A percentile compares a stretch with the other conserved stretches of the same genome.
Conservation (phyloP, 1,140 invertebrate species). For the Eupeodes corollae region DNA sequence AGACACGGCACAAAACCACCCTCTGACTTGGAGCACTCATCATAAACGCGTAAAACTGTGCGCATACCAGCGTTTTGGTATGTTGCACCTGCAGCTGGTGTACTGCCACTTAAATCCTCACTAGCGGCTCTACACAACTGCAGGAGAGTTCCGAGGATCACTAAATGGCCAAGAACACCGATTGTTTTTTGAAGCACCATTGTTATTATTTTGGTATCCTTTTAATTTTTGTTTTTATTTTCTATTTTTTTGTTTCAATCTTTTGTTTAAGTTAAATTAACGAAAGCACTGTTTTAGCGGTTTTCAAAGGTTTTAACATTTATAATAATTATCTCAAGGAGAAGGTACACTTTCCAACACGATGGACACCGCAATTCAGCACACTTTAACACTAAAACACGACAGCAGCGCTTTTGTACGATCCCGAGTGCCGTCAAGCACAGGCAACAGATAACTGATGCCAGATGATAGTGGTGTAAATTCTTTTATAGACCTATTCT, state of each 20-base stretch:
- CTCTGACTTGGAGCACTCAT: slow-evolving; percentile 47
- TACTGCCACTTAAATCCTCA: slow-evolving; percentile 20
- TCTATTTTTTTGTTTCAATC: too few species aligned
- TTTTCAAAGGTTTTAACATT: too few species aligned
- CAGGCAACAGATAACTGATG: neutral
- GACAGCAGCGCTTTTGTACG: neutral
- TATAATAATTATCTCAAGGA: too few species aligned
- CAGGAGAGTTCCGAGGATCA: slow-evolving; percentile 15
- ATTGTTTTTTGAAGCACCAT: neutral
- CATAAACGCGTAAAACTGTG: slow-evolving; percentile 46
- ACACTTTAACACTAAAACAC: neutral
- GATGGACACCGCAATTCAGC: neutral
- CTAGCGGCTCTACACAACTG: slow-evolving; percentile 2
- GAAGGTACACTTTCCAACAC: too few species aligned
- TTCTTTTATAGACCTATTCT: slow-evolving; percentile 1
- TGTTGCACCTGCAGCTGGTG: too few species aligned
- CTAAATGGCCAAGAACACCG: slow-evolving; percentile 10
- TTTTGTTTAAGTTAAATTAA: too few species aligned
- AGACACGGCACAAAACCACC: slow-evolving; percentile 55
- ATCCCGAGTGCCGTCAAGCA: neutral
- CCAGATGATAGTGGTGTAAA: neutral
- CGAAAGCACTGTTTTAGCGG: too few species aligned
- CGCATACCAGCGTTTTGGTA: slow-evolving; percentile 39
- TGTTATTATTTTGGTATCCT: neutral
- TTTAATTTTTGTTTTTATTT: too few species aligned